Conservation (phyloP, 2,113 vertebrate genomes). For the Poeciliopsis occidentalis region DNA sequence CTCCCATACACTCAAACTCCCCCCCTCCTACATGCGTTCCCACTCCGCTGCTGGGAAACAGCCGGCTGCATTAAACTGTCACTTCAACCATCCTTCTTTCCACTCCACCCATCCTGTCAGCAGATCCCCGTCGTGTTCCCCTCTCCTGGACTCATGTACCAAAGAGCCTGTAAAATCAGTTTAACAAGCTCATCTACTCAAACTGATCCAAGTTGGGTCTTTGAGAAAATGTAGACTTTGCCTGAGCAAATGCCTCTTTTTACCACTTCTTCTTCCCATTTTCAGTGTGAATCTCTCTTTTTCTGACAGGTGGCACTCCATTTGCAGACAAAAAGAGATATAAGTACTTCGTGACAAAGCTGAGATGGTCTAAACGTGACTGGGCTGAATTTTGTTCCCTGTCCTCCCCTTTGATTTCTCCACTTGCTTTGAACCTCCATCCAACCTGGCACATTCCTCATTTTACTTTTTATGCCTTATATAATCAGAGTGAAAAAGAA, state of each 20-base stretch:
- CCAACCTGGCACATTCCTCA: conserved; percentile 61
- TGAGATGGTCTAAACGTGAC: conserved; percentile 30
- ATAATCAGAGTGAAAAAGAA: conserved; percentile 67
- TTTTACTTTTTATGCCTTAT: conserved; percentile 71
- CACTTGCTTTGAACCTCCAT: conserved; percentile 28
- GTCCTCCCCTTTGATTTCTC: conserved; percentile 14
- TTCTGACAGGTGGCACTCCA: conserved; percentile 28
- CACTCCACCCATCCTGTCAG: conserved; percentile 43
- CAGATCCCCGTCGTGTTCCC: conserved; percentile 59
- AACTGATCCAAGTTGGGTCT: conserved; percentile 53
- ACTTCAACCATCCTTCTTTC: conserved; percentile 5
- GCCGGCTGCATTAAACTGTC: conserved; percentile 53
- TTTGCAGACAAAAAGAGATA: conserved; percentile 15
- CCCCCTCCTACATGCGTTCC: conserved; percentile 54
- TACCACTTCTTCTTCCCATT: conserved; percentile 15
- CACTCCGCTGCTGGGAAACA: conserved; percentile 68
- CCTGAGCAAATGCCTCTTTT: conserved; percentile 6
- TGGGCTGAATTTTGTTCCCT: conserved; percentile 23
- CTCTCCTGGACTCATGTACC: conserved; percentile 47
- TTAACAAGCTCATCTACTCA: conserved; percentile 57
- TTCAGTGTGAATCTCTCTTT: conserved; percentile 9
- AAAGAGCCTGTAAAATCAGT: conserved; percentile 57
- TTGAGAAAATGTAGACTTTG: conserved; percentile 19
- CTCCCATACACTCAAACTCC: conserved; percentile 26
- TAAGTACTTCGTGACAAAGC: conserved; percentile 15